phyloP scores from a whole-genome alignment of 2,888 invertebrate genomes.

The Agrilus cyanescens region DNA sequence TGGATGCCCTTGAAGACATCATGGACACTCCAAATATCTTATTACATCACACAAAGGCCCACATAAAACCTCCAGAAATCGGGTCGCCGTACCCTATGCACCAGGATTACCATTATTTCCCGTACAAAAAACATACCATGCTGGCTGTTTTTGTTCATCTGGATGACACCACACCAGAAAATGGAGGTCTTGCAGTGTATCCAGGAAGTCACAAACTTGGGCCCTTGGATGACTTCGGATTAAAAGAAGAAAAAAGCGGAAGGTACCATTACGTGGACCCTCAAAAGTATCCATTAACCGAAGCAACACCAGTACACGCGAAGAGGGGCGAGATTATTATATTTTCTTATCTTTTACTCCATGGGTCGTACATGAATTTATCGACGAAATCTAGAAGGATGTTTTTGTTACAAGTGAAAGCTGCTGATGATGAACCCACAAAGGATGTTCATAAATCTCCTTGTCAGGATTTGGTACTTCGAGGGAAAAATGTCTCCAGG shows the following conservation, averaged over 20 bases:
- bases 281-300: conserved; percentile 21
- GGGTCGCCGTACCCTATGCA: too few relatives aligned
- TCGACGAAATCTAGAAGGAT: background rate
- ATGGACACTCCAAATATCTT: conserved; percentile 43
- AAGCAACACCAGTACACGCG: too few relatives aligned
- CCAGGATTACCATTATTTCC: conserved; percentile 46
- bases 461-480: conserved; percentile 43
- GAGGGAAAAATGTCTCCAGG: conserved; percentile 37
- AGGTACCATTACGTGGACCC: conserved; percentile 41
- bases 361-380: too few relatives aligned
- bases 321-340: too few relatives aligned
- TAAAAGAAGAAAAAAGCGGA: conserved; percentile 29
- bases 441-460: conserved; percentile 36
- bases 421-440: conserved; percentile 42
- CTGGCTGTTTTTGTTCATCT: conserved; percentile 46
- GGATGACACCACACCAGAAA: conserved; percentile 43
- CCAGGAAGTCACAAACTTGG: conserved; percentile 48
- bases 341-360: too few relatives aligned
- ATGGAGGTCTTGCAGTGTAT: conserved; percentile 46
- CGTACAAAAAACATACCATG: conserved; percentile 44
- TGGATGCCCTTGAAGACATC: conserved; percentile 43
- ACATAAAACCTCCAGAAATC: too few relatives aligned
- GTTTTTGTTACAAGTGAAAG: conserved; percentile 33
- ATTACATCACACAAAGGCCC: conserved; percentile 46
- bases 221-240: conserved; percentile 41